Percentiles rank a stretch among this genome's conserved stretches.
These are phyloP conservation scores for Tupaia chinensis DNA, from an alignment of 2,113 vertebrate species.

Conservation along the genomic window DNA sequence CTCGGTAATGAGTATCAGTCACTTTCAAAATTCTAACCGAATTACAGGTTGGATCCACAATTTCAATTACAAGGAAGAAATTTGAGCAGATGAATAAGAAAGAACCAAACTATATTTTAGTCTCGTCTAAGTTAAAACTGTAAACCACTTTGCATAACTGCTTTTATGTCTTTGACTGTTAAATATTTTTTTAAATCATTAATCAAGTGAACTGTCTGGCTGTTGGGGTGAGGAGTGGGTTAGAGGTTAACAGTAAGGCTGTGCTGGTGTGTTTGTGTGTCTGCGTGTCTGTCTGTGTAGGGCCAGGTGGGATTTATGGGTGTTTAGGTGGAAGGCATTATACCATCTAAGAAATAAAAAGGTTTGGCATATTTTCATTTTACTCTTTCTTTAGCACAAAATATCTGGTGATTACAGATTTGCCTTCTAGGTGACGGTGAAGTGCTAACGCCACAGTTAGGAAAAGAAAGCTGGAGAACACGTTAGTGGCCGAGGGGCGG, in stretches of 20 bases:
- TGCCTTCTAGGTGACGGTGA: conserved; percentile 2
- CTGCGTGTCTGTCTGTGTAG: background rate
- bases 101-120: conserved; percentile 34
- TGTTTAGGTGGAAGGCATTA: conserved; percentile 8
- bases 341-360: background rate
- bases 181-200: background rate
- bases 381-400: background rate
- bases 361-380: background rate
- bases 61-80: conserved; percentile 71
- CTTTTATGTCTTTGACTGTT: conserved; percentile 26
- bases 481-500: background rate
- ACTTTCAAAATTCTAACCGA: conserved; percentile 82
- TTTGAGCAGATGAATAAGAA: conserved; percentile 58
- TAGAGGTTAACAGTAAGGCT: background rate
- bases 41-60: conserved; percentile 79
- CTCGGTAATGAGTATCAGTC: conserved; percentile 77
- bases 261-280: background rate
- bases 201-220: conserved; percentile 4
- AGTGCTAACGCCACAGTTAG: background rate
- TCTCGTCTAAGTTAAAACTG: conserved; percentile 34
- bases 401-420: background rate
- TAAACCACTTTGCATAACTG: background rate
- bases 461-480: conserved; percentile 1
- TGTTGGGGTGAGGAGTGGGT: background rate
- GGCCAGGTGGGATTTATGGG: background rate